phyloP scores from a whole-genome alignment of 2,888 invertebrate species.

The Dicyrtomina minuta region DNA sequence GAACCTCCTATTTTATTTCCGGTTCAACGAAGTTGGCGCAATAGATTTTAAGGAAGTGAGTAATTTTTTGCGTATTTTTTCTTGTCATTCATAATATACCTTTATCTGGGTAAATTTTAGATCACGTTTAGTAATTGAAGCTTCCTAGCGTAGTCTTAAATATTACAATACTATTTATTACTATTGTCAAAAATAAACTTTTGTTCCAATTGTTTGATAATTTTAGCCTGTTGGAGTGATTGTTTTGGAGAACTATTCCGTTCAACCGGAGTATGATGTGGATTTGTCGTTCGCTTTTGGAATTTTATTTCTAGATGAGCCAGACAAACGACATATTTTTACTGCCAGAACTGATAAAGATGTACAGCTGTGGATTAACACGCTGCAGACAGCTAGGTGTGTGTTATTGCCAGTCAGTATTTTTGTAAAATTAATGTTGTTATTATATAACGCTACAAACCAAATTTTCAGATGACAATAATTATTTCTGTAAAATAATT shows the following conservation, averaged over 20 bases:
- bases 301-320: constrained; percentile 68
- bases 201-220: constrained; percentile 2
- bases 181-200: too few species aligned
- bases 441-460: too few species aligned
- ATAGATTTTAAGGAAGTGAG: constrained; percentile 62
- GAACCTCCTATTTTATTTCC: constrained; percentile 76
- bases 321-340: constrained; percentile 69
- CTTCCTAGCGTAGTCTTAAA: too few species aligned
- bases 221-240: constrained; percentile 69
- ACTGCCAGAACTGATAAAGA: constrained; percentile 70
- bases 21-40: constrained; percentile 68
- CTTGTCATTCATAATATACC: too few species aligned
- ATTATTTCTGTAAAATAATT: background rate
- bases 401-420: too few species aligned
- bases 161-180: too few species aligned
- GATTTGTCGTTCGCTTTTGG: constrained; percentile 71
- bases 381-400: constrained; percentile 66
- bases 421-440: background rate
- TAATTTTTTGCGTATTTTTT: background rate
- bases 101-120: background rate
- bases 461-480: too few species aligned
- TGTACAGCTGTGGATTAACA: constrained; percentile 71
- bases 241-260: constrained; percentile 72
- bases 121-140: too few species aligned
- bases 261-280: constrained; percentile 66